Conservation (phyloP, 2,888 invertebrate species). For the Dinocampus coccinellae region DNA sequence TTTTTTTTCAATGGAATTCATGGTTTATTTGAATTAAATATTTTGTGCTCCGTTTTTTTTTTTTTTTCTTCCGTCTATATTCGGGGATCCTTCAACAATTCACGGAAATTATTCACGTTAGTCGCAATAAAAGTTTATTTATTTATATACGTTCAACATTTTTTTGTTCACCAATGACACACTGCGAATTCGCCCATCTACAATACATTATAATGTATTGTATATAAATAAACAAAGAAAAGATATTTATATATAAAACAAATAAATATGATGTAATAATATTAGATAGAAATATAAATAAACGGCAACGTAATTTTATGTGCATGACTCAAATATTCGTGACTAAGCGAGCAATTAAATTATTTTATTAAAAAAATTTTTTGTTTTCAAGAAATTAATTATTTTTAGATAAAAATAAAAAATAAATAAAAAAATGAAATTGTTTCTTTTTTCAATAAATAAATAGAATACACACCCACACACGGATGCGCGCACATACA, state of each 20-base stretch:
- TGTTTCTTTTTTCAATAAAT: not conserved
- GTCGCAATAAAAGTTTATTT: not conserved
- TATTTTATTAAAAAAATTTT: too few relatives aligned
- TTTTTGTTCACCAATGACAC: not conserved
- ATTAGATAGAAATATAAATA: not conserved
- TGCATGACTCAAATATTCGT: not conserved
- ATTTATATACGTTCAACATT: conserved; percentile 6
- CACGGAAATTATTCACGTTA: not conserved
- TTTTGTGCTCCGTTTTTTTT: too few relatives aligned
- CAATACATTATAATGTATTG: too few relatives aligned
- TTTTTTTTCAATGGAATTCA: conserved; percentile 29
- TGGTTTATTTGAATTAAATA: conserved; percentile 34
- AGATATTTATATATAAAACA: too few relatives aligned
- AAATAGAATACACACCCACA: not conserved
- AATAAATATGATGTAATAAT: not conserved
- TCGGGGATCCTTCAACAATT: conserved; percentile 12
- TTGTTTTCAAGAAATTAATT: too few relatives aligned
- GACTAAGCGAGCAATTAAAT: not conserved
- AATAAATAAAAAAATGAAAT: not conserved
- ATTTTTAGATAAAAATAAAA: not conserved
- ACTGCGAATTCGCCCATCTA: not conserved
- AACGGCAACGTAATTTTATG: not conserved
- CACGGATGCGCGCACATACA: too few relatives aligned
- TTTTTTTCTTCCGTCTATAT: conserved; percentile 30
- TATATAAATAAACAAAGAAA: too few relatives aligned